These are phyloP conservation scores for Andrena haemorrhoa DNA, from an alignment of 2,888 invertebrate genomes.

Conservation along the genomic window DNA sequence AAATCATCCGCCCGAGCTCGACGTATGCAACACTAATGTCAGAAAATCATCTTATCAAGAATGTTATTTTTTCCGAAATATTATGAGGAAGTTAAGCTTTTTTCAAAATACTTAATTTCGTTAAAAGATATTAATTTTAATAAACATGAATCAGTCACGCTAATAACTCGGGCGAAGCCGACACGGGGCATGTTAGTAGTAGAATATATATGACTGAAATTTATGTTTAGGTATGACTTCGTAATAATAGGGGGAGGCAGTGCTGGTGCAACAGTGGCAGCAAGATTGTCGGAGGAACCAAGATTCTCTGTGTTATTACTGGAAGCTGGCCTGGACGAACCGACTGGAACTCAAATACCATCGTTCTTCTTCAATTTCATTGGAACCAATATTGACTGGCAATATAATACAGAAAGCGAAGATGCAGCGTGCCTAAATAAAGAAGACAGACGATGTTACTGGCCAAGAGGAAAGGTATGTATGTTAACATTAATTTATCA, in stretches of 20 bases:
- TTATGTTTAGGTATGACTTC: slow-evolving; percentile 88
- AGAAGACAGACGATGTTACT: slow-evolving; percentile 90
- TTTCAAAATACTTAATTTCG: no score
- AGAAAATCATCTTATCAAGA: no score
- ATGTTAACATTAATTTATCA: neutral
- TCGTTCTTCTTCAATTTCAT: slow-evolving; percentile 96
- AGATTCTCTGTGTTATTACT: slow-evolving; percentile 90
- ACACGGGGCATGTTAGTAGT: no score
- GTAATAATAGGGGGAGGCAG: slow-evolving; percentile 91
- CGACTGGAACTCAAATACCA: slow-evolving; percentile 95
- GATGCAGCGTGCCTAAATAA: slow-evolving; percentile 91
- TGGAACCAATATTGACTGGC: slow-evolving; percentile 95
- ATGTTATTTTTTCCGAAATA: no score
- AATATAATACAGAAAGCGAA: slow-evolving; percentile 94
- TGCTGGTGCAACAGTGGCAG: slow-evolving; percentile 90
- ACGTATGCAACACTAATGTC: no score
- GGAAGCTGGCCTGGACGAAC: slow-evolving; percentile 94
- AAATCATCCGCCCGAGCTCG: no score
- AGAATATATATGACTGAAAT: neutral
- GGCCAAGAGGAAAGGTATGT: slow-evolving; percentile 93
- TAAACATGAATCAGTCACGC: no score
- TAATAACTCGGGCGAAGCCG: no score
- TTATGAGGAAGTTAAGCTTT: no score
- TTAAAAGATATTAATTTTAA: no score
- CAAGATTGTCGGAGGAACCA: slow-evolving; percentile 90